Conservation (phyloP, 2,113 vertebrate species). For the Campylorhamphus procurvoides region DNA sequence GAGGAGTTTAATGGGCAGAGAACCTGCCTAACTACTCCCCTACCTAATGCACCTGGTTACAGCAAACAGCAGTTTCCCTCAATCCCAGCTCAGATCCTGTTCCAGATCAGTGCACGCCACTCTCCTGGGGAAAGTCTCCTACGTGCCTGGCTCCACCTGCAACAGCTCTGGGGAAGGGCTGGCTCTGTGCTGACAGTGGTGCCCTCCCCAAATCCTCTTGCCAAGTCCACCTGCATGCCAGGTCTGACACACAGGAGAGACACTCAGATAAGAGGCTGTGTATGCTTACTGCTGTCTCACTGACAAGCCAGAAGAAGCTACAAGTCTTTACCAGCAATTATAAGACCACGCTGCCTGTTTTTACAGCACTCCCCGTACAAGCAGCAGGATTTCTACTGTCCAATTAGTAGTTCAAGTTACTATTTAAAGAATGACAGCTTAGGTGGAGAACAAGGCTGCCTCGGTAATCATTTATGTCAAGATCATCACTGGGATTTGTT, state of each 20-base stretch:
- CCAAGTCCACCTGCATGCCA: neutral
- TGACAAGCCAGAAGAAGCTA: neutral
- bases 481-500: slow-evolving; percentile 47
- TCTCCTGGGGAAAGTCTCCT: neutral
- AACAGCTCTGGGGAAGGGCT: slow-evolving; percentile 14
- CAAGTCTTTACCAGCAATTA: slow-evolving; percentile 36
- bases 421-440: slow-evolving; percentile 62
- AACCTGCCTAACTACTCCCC: slow-evolving; percentile 32
- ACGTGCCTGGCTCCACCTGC: neutral
- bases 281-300: neutral
- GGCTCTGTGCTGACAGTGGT: neutral
- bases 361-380: neutral
- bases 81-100: neutral
- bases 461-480: slow-evolving; percentile 52
- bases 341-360: slow-evolving; percentile 37
- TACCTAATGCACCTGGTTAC: neutral
- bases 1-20: slow-evolving; percentile 9
- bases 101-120: neutral
- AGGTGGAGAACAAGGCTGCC: slow-evolving; percentile 57
- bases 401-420: slow-evolving; percentile 62
- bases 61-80: slow-evolving; percentile 16
- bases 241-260: neutral
- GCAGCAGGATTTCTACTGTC: slow-evolving; percentile 52
- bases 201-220: neutral
- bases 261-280: neutral